Base-by-base conservation (phyloP, 2,888 invertebrate species). In the Pantelozetes paolii region DNA sequence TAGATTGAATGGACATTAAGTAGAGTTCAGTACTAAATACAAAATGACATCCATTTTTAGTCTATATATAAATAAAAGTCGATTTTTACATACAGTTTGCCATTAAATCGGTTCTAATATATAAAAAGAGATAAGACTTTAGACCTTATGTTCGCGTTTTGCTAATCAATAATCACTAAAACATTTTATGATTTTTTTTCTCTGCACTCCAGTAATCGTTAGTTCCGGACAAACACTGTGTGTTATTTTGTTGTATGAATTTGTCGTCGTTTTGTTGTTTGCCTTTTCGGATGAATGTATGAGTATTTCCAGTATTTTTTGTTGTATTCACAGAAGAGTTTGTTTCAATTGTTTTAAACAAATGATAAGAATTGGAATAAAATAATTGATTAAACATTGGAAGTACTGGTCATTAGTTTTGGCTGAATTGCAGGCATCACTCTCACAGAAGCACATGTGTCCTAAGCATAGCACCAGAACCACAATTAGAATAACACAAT, bases 401-500 rank as follows among this genome's bases (percentile, higher is more conserved):
- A 67, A 67, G 67, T 40, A 67, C 40, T 59, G 59, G 70, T 48
- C 13, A 28, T 40, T 23, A n/a, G 71, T 50, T 40, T 71, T 48
- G 71, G 74, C 62, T 20, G 30, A 83, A 85, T 94, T 94, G 87
- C 94, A 94, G 90, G 91, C 91, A 86, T 94, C 93, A 87, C 93
- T 93, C 87, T 94, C 94, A 87, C 94, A 94, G 88, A 94, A 94
- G 87, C 94, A 94, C 94, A 94, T 94, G 88, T 93, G 93, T 85
- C 94, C 59, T 59, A 28, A 59, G 28, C 28, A 18, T 9, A 54
- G 30, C 54, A 54, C 30, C 32, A 59, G 59, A 32, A 6, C n/a
- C 32, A 59, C 30, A 30, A 59, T 32, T 59, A 59, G 32, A 32
- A 32, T 59, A 15, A 2, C 18, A 2, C 18, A 23, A 23, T 11